Percentiles rank a stretch among this genome's conserved stretches.
Evolutionary conservation across 2,888 invertebrate species (phyloP).

Genomic region (Prosapia bicincta): DNA sequence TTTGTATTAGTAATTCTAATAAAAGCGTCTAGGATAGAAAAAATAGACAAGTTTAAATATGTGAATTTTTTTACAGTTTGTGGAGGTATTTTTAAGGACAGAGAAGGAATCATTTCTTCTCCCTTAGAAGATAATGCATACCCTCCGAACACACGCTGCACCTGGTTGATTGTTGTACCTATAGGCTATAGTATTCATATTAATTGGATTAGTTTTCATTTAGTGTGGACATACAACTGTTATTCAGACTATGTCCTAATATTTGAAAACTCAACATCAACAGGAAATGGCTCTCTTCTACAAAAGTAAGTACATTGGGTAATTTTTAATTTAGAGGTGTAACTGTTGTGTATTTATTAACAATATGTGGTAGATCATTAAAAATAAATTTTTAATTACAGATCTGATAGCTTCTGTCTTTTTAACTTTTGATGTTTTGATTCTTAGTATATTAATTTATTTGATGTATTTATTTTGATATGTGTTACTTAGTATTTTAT

Average conservation of each 20-base stretch:
- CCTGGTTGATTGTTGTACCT: conserved; percentile 76
- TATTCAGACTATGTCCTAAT: conserved; percentile 61
- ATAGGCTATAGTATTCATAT: conserved; percentile 64
- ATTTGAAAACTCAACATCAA: conserved; percentile 55
- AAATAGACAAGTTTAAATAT: too few species aligned
- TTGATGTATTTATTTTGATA: too few species aligned
- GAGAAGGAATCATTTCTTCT: conserved; percentile 60
- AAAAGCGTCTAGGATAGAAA: too few species aligned
- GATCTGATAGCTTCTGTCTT: too few species aligned
- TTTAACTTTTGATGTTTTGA: too few species aligned
- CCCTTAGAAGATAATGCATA: conserved; percentile 55
- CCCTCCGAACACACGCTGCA: conserved; percentile 55
- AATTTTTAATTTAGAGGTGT: too few species aligned
- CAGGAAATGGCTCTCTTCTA: conserved; percentile 37
- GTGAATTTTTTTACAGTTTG: conserved; percentile 50
- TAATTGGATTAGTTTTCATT: conserved; percentile 66
- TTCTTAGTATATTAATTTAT: too few species aligned
- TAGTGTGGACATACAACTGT: conserved; percentile 58
- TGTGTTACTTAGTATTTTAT: too few species aligned
- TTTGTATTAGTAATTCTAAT: too few species aligned
- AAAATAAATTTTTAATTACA: too few species aligned
- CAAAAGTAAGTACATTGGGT: neutral
- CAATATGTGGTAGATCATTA: too few species aligned
- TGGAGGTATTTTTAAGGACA: conserved; percentile 65
- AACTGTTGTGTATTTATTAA: too few species aligned